Conservation (phyloP, 2,797 vertebrate species). For the Crocodylus rhombifer region DNA sequence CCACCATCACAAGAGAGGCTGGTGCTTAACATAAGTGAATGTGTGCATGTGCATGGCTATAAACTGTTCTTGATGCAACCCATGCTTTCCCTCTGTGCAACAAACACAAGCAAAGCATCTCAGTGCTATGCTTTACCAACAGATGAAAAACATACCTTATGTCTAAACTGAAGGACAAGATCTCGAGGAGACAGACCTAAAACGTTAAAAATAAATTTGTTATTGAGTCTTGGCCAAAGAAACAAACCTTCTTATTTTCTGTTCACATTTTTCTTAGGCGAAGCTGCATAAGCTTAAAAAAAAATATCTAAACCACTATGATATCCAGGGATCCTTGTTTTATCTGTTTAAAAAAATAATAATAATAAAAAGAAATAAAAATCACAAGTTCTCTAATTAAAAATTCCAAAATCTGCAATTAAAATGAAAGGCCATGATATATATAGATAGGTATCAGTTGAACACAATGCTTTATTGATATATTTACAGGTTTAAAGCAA, state of each 20-base stretch:
- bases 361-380: too few species aligned
- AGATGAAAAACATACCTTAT: slow-evolving; percentile 88
- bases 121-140: not conserved
- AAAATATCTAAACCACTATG: too few species aligned
- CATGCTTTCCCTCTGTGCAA: not conserved
- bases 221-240: not conserved
- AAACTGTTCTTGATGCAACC: not conserved
- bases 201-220: slow-evolving; percentile 47
- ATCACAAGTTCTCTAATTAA: too few species aligned
- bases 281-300: not conserved
- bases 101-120: not conserved
- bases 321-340: too few species aligned
- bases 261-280: not conserved
- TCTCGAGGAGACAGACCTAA: slow-evolving; percentile 96
- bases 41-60: not conserved
- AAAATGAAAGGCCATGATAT: too few species aligned
- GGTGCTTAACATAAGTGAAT: not conserved
- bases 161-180: slow-evolving; percentile 95
- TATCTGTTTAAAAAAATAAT: too few species aligned
- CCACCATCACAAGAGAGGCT: not conserved
- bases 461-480: too few species aligned
- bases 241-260: not conserved
- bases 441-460: too few species aligned
- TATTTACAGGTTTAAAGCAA: too few species aligned
- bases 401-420: too few species aligned